phyloP scores from a whole-genome alignment of 1,140 invertebrate species.

The Macrostomum lignano region DNA sequence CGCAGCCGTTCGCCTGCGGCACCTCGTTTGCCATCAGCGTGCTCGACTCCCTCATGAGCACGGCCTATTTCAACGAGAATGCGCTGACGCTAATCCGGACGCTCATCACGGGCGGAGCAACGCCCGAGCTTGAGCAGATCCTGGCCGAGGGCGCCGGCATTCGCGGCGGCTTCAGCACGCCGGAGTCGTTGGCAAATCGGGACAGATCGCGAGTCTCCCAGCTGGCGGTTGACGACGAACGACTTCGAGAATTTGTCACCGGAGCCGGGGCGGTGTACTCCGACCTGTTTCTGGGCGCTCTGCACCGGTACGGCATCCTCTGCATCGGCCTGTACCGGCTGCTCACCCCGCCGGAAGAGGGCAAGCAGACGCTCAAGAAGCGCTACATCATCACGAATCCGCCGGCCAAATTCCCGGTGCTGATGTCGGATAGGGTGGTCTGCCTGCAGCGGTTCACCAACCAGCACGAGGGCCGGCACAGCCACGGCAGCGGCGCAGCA shows the following conservation, averaged over 20 bases:
- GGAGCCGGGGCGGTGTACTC: neutral
- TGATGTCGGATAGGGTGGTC: slow-evolving; percentile 72
- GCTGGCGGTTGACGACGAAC: slow-evolving; percentile 4
- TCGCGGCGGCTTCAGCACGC: neutral
- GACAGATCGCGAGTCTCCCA: slow-evolving; percentile 7
- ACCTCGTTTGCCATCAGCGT: slow-evolving; percentile 94
- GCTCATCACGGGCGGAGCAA: slow-evolving; percentile 88
- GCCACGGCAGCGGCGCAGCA: too few relatives aligned
- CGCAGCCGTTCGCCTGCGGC: slow-evolving; percentile 89
- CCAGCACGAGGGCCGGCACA: too few relatives aligned
- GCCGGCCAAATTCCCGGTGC: slow-evolving; percentile 68
- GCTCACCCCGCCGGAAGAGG: too few relatives aligned
- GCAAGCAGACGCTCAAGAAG: too few relatives aligned
- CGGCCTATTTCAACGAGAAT: slow-evolving; percentile 35
- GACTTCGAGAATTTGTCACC: too few relatives aligned
- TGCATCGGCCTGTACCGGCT: slow-evolving; percentile 2
- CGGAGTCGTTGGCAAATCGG: slow-evolving; percentile 6
- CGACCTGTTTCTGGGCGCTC: neutral
- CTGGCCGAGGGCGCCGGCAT: slow-evolving; percentile 76
- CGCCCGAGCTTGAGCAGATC: slow-evolving; percentile 86
- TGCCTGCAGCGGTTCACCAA: neutral
- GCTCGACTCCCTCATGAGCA: slow-evolving; percentile 88
- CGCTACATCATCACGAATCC: slow-evolving; percentile 98
- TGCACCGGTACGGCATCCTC: neutral
- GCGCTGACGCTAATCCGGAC: slow-evolving; percentile 71